Evolutionary conservation across 2,888 invertebrate genomes (phyloP).

Genomic region (Chromoteleia sp.): DNA sequence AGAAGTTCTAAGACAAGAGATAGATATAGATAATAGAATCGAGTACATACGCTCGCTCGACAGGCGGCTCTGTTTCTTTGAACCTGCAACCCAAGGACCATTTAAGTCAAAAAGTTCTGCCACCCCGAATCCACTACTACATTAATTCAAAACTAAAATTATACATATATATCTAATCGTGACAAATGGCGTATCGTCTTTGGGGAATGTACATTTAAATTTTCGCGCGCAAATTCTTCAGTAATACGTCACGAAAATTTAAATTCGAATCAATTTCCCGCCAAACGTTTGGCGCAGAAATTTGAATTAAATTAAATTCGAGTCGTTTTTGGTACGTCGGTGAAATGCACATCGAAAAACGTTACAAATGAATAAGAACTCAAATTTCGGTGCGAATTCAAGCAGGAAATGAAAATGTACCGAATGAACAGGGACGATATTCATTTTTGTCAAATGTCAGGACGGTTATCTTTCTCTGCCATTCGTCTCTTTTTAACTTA

Average conservation of each 20-base stretch:
- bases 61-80: constrained; percentile 93
- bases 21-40: constrained; percentile 85
- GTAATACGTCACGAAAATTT: not conserved
- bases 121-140: constrained; percentile 76
- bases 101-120: constrained; percentile 77
- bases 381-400: constrained; percentile 43
- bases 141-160: constrained; percentile 80
- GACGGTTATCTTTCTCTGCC: constrained; percentile 23
- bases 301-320: not conserved
- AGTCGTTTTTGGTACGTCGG: not conserved
- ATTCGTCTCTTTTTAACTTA: constrained; percentile 39
- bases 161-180: constrained; percentile 12
- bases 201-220: constrained; percentile 5
- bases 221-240: constrained; percentile 18
- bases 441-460: constrained; percentile 15
- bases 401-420: constrained; percentile 60
- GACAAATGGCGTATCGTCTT: constrained; percentile 28
- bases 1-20: constrained; percentile 72
- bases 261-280: constrained; percentile 2
- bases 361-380: constrained; percentile 40
- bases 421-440: constrained; percentile 42
- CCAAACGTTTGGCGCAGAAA: not conserved
- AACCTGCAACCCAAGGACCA: constrained; percentile 89
- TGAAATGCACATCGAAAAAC: constrained; percentile 18
- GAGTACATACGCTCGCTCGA: constrained; percentile 94